Evolutionary conservation across 2,797 vertebrate genomes (phyloP), one percentile per base, ranked within the genome.

Genomic region (Hapalemur alaotrensis): DNA sequence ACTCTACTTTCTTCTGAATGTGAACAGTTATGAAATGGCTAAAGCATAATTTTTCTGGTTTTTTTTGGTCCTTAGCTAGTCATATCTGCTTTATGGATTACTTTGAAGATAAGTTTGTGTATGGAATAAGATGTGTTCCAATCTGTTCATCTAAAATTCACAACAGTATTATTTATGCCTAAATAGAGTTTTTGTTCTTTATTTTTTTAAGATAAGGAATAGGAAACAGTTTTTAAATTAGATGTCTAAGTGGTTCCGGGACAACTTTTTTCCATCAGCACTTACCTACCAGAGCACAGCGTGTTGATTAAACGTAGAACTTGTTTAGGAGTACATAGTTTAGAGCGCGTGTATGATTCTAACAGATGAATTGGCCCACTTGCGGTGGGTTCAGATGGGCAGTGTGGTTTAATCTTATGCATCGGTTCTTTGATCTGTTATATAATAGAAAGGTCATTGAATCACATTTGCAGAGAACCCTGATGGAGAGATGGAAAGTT

Each of bases 21-120:
- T 61, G 48, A 72, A 35, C 80, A 38, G 30, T 38, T 61, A 5
- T 9, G 8, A 63, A 82, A 54, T 15, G 80, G 18, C 30, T 54
- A 73, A 61, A 50, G 48, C 23, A 61, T 43, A 63, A 46, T n/a
- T 82, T 76, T 90, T 50, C 32, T 73, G 20, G 9, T 3, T 20
- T 54, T 43, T 65, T 59, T 57, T 11, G 61, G 89, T 1, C n/a
- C 46, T 76, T 52, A 85, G 46, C 11, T 41, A 87, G 54, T 63
- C 38, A 41, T 38, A 43, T 35, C 25, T 91, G 48, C 15, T 67
- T 70, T 72, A 30, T 61, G 43, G 22, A 52, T 61, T 87, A 76
- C 30, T 89, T 76, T 23, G 63, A 96, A 93, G 73, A 46, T 72
- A 70, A 54, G 11, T 89, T 89, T 83, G 23, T 78, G 25, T 93